A percentile compares a stretch with the other conserved stretches of the same genome.
These are phyloP conservation scores for Centroberyx gerrardi DNA, from an alignment of 2,797 vertebrate genomes.

Conservation along the genomic window DNA sequence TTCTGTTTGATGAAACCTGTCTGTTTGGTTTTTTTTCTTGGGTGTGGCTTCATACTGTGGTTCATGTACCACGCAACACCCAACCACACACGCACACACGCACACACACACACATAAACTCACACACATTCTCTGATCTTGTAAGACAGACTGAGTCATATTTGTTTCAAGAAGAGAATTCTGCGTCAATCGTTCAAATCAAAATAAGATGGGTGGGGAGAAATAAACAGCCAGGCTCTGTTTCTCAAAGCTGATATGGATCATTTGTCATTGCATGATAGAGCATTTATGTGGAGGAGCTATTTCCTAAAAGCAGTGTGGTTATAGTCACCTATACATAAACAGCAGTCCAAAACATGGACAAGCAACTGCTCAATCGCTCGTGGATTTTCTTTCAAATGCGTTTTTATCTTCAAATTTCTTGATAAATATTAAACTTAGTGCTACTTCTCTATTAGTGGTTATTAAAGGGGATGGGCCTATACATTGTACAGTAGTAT, in stretches of 20 bases:
- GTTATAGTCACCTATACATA: no score
- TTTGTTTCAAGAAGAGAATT: background rate
- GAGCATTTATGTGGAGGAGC: no score
- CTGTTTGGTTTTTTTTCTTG: background rate
- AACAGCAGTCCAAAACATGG: no score
- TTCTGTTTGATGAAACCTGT: constrained; percentile 6
- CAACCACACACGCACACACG: background rate
- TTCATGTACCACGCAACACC: background rate
- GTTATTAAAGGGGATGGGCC: no score
- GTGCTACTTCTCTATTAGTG: background rate
- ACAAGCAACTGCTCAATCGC: background rate
- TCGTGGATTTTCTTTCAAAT: background rate
- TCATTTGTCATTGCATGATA: background rate
- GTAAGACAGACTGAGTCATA: no score
- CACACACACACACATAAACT: no score
- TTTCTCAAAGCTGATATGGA: background rate
- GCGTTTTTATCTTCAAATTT: background rate
- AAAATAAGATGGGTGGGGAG: background rate
- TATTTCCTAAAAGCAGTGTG: no score
- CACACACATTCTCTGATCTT: no score
- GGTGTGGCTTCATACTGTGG: constrained; percentile 7
- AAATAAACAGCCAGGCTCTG: no score
- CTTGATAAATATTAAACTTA: background rate
- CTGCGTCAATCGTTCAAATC: background rate
- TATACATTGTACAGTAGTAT: no score